These are phyloP conservation scores for Peromyscus nudipes DNA, from an alignment of 2,797 vertebrate genomes.

Conservation along the genomic window DNA sequence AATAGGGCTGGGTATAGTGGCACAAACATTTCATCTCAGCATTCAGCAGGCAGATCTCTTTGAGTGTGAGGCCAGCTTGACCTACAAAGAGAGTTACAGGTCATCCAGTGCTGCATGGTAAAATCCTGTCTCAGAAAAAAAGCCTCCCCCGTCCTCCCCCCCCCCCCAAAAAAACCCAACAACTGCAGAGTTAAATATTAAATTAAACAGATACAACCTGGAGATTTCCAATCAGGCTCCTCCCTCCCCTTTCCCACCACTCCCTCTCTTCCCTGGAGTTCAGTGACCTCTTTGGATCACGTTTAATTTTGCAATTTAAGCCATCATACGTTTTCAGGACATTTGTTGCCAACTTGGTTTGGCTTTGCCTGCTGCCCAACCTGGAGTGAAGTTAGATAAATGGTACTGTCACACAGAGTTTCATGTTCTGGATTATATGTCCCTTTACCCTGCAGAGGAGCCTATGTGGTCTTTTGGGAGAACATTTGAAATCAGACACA, in stretches of 20 bases:
- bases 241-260: not conserved
- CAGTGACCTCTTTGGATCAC: not conserved
- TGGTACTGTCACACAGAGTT: constrained; percentile 25
- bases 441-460: constrained; percentile 67
- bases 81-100: not conserved
- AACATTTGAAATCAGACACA: constrained; percentile 79
- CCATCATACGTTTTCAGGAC: constrained; percentile 57
- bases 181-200: not conserved
- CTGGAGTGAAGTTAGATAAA: constrained; percentile 70
- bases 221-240: not conserved
- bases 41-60: not conserved
- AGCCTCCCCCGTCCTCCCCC: not conserved
- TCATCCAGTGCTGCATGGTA: not conserved
- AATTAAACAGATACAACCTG: not conserved
- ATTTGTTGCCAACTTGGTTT: constrained; percentile 49
- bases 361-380: constrained; percentile 55
- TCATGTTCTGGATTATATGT: constrained; percentile 27
- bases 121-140: not conserved
- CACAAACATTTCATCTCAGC: not conserved
- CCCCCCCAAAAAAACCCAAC: not conserved
- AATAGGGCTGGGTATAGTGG: not conserved
- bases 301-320: constrained; percentile 68
- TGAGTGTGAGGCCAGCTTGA: not conserved
- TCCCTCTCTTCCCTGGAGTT: not conserved
- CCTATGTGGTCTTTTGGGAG: constrained; percentile 32